Evolutionary conservation across 2,113 vertebrate genomes (phyloP), one percentile per base, ranked within the genome.

Genomic region (Oreocharis arfaki): DNA sequence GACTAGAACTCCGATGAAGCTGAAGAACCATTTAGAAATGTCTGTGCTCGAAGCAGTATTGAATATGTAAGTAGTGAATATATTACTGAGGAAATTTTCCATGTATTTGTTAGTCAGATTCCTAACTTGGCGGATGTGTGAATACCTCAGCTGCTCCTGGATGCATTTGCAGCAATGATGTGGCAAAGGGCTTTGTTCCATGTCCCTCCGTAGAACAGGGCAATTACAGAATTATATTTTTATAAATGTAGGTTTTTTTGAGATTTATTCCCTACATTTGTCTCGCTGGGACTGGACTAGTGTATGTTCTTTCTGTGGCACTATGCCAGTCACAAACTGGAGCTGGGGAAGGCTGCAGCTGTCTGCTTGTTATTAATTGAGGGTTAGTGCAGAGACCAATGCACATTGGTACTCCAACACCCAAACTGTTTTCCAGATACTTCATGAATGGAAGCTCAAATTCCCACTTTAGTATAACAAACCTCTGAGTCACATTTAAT

Each of bases 31-130:
- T 81, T 91, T 56, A 75, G 85, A 96, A 83, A 94, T 78, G 83
- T 52, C 71, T 81, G 37, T 50, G 63, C 92, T 95, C 0, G 3
- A 68, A 96, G 94, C 94, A 91, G 44, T 64, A 89, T 28, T 95
- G 95, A 95, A 93, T 97, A 95, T 95, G 86, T 93, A 95, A 96
- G 86, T 16, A 87, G 68, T 71, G 94, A 93, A 96, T 95, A 87
- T 44, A 93, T 97, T 92, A 95, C 85, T 42, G 82, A 56, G 92
- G 79, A 80, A 71, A 84, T 90, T 92, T 96, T 96, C 95, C 92
- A 90, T 59, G 44, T 87, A 95, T 96, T 96, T 96, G 87, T 90
- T 96, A 95, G 95, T 96, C 88, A 93, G 90, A 96, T 93, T 93
- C 88, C 90, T 35, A 79, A 92, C 92, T 86, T 91, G 81, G 87